phyloP scores from a whole-genome alignment of 2,797 vertebrate genomes.

The Malacoraja senta region DNA sequence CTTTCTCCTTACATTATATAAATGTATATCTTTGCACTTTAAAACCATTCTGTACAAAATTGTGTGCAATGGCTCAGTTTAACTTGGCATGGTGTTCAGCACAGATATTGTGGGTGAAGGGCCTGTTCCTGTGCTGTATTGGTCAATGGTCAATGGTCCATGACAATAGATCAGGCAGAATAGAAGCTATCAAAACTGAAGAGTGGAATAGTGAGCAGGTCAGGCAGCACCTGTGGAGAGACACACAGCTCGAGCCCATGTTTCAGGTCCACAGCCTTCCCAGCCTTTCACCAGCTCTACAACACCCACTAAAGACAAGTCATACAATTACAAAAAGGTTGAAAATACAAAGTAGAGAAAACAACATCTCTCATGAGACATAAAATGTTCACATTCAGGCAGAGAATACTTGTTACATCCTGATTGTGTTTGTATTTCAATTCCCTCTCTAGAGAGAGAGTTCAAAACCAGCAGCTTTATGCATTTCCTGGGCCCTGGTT shows the following conservation, averaged over 20 bases:
- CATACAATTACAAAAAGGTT: not conserved
- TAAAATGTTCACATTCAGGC: not conserved
- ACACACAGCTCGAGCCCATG: too few relatives aligned
- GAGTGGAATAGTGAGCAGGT: too few relatives aligned
- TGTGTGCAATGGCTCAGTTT: too few relatives aligned
- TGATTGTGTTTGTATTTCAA: not conserved
- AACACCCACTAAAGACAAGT: not conserved
- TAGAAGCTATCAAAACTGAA: not conserved
- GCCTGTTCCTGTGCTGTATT: too few relatives aligned
- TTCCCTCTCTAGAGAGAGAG: too few relatives aligned
- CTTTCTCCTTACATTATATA: not conserved
- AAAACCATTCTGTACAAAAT: not conserved
- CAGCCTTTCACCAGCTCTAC: not conserved
- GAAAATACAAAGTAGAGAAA: not conserved
- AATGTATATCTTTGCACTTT: not conserved
- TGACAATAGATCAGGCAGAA: not conserved
- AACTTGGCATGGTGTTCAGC: too few relatives aligned
- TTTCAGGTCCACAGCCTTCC: too few relatives aligned
- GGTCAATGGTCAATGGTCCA: too few relatives aligned
- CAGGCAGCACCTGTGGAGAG: too few relatives aligned
- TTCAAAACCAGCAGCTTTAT: not conserved
- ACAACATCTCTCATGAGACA: not conserved
- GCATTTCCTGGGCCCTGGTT: not conserved
- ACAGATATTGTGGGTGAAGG: too few relatives aligned
- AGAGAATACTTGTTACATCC: not conserved